Evolutionary conservation across 53 echinoderm and acorn worm species (phyloP).

Genomic region (Stichopus horrens): DNA sequence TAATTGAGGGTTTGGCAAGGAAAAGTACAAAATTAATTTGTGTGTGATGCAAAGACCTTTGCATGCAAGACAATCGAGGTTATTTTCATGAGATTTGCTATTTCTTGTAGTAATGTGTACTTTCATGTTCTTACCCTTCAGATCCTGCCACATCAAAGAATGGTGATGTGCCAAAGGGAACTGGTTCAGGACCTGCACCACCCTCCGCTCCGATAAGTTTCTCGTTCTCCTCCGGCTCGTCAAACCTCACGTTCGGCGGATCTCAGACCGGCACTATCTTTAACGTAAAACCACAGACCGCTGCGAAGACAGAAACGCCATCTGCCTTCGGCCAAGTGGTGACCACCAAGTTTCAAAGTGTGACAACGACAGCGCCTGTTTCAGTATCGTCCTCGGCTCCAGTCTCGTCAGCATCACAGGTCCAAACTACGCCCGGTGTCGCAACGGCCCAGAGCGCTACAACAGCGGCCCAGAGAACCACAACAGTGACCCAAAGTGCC

Average conservation of each 20-base stretch:
- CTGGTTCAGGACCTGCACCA: background rate
- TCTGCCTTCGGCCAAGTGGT: constrained; percentile 2
- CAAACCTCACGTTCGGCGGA: background rate
- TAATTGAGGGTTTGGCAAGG: no score
- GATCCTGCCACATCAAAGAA: background rate
- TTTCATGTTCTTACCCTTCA: background rate
- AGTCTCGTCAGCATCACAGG: background rate
- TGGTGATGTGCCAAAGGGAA: background rate
- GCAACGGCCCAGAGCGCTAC: background rate
- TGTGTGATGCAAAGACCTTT: no score
- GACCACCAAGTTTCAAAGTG: no score
- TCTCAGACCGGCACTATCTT: background rate
- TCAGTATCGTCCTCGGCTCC: background rate
- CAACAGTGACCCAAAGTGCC: background rate
- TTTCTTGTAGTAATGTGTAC: background rate
- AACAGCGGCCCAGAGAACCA: background rate
- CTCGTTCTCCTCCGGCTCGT: background rate
- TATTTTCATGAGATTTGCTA: background rate
- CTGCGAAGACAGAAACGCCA: background rate
- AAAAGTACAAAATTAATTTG: no score
- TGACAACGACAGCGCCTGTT: background rate
- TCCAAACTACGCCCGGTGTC: no score
- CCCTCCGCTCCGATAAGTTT: background rate
- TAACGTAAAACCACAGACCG: background rate
- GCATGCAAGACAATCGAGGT: background rate